phyloP scores from a whole-genome alignment of 2,888 invertebrate species.

The Incurvaria masculella region DNA sequence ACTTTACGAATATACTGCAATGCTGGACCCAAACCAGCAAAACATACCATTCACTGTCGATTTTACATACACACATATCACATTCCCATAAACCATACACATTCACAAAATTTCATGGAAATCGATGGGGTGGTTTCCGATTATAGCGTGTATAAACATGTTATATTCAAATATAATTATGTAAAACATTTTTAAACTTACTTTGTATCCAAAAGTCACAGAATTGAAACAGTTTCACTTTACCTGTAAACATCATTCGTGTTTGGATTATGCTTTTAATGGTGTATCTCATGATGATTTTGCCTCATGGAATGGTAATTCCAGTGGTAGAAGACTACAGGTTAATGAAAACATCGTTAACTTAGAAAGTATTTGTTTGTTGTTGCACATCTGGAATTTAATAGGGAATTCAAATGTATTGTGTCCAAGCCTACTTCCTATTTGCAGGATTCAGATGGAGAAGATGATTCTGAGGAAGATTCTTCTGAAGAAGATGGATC shows the following conservation, averaged over 20 bases:
- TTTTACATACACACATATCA: no score
- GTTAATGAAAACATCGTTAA: background rate
- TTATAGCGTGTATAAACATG: background rate
- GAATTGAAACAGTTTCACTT: background rate
- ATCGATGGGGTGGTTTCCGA: background rate
- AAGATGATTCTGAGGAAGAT: constrained; percentile 27
- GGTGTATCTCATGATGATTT: background rate
- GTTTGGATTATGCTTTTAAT: background rate
- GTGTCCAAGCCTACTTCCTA: constrained; percentile 1
- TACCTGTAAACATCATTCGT: background rate
- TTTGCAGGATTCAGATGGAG: constrained; percentile 25
- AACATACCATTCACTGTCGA: background rate
- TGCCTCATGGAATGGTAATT: background rate
- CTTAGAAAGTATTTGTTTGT: background rate
- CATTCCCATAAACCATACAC: background rate
- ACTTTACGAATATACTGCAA: no score
- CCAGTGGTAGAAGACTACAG: background rate
- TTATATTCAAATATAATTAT: background rate
- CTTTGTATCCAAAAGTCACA: background rate
- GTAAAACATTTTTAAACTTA: background rate
- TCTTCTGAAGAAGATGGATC: constrained; percentile 26
- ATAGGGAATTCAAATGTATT: background rate
- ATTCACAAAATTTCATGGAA: no score
- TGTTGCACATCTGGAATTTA: background rate
- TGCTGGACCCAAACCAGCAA: no score